These are phyloP conservation scores for Ctenopoma kingsleyae DNA, from an alignment of 2,797 vertebrate species.

Conservation along the genomic window DNA sequence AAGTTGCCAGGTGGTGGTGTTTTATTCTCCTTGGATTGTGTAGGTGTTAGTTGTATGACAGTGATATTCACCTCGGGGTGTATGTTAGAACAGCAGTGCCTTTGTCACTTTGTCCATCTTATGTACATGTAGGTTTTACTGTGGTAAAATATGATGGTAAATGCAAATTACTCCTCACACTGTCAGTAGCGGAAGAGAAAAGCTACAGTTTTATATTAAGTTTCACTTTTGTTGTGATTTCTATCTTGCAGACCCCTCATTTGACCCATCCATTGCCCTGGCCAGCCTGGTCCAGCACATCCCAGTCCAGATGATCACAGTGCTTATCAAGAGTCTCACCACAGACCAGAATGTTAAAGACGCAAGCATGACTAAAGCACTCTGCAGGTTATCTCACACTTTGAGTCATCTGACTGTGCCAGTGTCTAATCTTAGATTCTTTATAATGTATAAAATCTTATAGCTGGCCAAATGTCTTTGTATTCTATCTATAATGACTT, in stretches of 20 bases:
- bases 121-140: no score
- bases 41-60: no score
- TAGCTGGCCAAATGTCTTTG: not conserved
- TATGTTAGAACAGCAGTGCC: no score
- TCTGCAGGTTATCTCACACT: constrained; percentile 90
- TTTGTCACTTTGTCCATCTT: no score
- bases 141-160: not conserved
- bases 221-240: not conserved
- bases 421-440: not conserved
- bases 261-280: constrained; percentile 95
- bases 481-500: not conserved
- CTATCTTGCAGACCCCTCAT: constrained; percentile 87
- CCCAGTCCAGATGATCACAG: constrained; percentile 97
- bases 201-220: not conserved
- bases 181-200: not conserved
- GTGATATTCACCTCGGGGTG: no score
- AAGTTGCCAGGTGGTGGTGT: no score
- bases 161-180: not conserved
- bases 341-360: constrained; percentile 98
- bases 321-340: constrained; percentile 98
- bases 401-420: not conserved
- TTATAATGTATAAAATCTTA: not conserved
- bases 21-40: no score
- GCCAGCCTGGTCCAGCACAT: constrained; percentile 98
- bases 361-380: constrained; percentile 96